Evolutionary conservation across 2,797 vertebrate genomes (phyloP).

Genomic region (Microchirus variegatus): DNA sequence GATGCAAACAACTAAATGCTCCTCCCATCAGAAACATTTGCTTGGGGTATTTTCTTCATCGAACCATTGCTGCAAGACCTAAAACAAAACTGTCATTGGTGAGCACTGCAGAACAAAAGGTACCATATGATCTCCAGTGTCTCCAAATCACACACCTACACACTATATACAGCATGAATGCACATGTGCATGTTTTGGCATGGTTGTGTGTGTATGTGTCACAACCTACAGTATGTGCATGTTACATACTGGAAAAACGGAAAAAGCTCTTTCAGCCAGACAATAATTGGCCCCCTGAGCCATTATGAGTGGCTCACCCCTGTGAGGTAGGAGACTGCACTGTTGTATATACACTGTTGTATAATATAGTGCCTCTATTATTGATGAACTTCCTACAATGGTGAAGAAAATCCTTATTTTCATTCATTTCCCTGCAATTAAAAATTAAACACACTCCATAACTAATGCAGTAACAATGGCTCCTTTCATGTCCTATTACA

Average conservation of each 20-base stretch:
- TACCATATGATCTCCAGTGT: slow-evolving; percentile 34
- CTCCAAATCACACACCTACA: slow-evolving; percentile 17
- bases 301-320: slow-evolving; percentile 51
- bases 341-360: slow-evolving; percentile 53
- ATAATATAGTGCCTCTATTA: slow-evolving; percentile 46
- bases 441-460: slow-evolving; percentile 28
- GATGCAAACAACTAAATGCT: slow-evolving; percentile 70
- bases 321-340: slow-evolving; percentile 56
- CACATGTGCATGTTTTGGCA: slow-evolving; percentile 18
- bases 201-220: slow-evolving; percentile 37
- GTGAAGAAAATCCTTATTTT: slow-evolving; percentile 38
- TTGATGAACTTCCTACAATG: slow-evolving; percentile 52
- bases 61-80: slow-evolving; percentile 54
- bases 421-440: slow-evolving; percentile 30
- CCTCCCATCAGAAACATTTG: slow-evolving; percentile 64
- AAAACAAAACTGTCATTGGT: slow-evolving; percentile 67
- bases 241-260: slow-evolving; percentile 44
- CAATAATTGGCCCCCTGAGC: slow-evolving; percentile 75
- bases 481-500: background rate
- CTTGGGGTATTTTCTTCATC: slow-evolving; percentile 53
- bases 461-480: slow-evolving; percentile 10
- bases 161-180: slow-evolving; percentile 5
- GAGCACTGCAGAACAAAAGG: slow-evolving; percentile 50
- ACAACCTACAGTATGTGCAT: slow-evolving; percentile 10
- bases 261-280: slow-evolving; percentile 56